Evolutionary conservation across 2,113 vertebrate genomes (phyloP).

Genomic region (Cyanoliseus patagonus): DNA sequence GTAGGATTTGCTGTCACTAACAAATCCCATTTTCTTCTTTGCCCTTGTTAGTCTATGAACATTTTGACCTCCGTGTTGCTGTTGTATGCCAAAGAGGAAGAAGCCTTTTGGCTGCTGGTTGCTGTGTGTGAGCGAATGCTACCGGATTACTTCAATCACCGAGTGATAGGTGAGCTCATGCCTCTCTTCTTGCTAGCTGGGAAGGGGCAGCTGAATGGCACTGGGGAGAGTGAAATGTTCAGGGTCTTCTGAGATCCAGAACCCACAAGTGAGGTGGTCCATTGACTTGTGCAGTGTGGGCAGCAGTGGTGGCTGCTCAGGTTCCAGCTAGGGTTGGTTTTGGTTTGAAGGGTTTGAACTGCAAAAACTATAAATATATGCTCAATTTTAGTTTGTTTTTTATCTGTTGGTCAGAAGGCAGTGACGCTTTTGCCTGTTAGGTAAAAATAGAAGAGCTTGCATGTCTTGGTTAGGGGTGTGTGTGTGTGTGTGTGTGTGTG

Average conservation of each 20-base stretch:
- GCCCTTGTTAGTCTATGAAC: constrained; percentile 90
- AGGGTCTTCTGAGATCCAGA: not conserved
- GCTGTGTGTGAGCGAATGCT: constrained; percentile 96
- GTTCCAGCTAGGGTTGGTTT: not conserved
- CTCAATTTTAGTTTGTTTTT: not conserved
- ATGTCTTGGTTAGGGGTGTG: not conserved
- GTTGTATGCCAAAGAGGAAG: constrained; percentile 93
- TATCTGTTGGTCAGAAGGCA: not conserved
- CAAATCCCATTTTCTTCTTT: not conserved
- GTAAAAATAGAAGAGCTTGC: not conserved
- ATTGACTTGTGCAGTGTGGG: not conserved
- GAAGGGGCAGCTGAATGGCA: not conserved
- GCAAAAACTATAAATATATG: not conserved
- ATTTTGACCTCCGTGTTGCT: constrained; percentile 94
- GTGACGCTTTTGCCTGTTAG: not conserved
- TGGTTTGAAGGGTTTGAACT: not conserved
- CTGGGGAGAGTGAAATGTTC: not conserved
- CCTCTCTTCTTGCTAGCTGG: not conserved
- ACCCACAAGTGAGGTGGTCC: rapidly evolving
- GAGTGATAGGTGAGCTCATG: constrained; percentile 86
- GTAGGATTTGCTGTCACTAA: not conserved
- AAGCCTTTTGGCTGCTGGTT: constrained; percentile 96
- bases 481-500: too few relatives aligned
- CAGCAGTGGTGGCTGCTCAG: not conserved
- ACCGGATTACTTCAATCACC: constrained; percentile 94